Percentiles rank a stretch among this genome's conserved stretches.
These are phyloP conservation scores for Sinocyclocheilus maitianheensis DNA, from an alignment of 2,113 vertebrate species.

Conservation along the genomic window DNA sequence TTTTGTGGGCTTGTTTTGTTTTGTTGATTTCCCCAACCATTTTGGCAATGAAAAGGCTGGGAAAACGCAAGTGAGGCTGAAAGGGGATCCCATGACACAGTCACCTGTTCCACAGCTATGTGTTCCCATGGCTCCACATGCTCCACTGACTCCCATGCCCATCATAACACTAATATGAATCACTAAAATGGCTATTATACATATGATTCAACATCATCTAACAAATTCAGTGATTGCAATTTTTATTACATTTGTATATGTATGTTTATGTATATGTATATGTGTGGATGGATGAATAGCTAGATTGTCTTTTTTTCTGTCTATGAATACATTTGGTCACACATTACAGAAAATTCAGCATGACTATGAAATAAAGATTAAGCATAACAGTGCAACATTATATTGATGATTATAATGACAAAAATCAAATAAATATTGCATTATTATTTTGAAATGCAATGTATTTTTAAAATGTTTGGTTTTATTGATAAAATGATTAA, in stretches of 20 bases:
- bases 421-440: not conserved
- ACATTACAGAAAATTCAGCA: not conserved
- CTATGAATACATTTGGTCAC: not conserved
- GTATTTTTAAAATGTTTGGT: not conserved
- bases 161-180: constrained; percentile 48
- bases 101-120: constrained; percentile 75
- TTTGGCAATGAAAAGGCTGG: constrained; percentile 69
- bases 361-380: not conserved
- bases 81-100: constrained; percentile 63
- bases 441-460: not conserved
- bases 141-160: constrained; percentile 52
- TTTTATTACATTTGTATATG: no score
- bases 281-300: not conserved
- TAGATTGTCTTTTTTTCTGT: no score
- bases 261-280: no score
- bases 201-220: not conserved
- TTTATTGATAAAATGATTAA: not conserved
- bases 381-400: not conserved
- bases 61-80: constrained; percentile 61
- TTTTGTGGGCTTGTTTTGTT: constrained; percentile 26
- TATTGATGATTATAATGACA: not conserved
- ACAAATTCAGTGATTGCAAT: not conserved
- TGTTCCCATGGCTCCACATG: constrained; percentile 77
- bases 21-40: constrained; percentile 21
- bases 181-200: not conserved